Evolutionary conservation across 2,888 invertebrate genomes (phyloP).

Genomic region (Hololepta plana): DNA sequence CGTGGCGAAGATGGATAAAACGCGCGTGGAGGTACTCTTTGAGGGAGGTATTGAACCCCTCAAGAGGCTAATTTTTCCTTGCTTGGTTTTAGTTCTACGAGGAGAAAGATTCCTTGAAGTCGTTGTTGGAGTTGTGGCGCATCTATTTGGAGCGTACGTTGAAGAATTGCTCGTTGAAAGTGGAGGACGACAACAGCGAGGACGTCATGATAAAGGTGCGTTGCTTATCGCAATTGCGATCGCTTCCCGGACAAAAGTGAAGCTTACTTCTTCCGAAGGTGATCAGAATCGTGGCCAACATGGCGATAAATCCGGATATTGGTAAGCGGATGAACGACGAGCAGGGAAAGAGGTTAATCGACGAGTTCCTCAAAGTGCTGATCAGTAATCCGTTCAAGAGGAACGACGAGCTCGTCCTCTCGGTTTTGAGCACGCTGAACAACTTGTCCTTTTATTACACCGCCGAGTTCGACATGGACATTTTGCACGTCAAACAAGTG

Average conservation of each 20-base stretch:
- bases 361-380: conserved; percentile 26
- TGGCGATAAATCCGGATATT: conserved; percentile 60
- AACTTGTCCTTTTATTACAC: conserved; percentile 64
- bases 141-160: conserved; percentile 31
- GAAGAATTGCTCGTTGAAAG: conserved; percentile 22
- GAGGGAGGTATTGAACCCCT: too few species aligned
- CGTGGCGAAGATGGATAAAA: conserved; percentile 57
- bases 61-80: too few species aligned
- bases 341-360: conserved; percentile 23
- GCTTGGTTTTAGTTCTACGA: conserved; percentile 31
- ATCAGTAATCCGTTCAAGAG: conserved; percentile 31
- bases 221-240: neutral
- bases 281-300: conserved; percentile 69
- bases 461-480: conserved; percentile 24
- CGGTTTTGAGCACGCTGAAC: conserved; percentile 65
- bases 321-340: conserved; percentile 42
- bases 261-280: too few species aligned
- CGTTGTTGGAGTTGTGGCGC: conserved; percentile 31
- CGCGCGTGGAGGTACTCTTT: conserved; percentile 45
- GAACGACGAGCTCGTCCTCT: conserved; percentile 57
- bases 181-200: conserved; percentile 32
- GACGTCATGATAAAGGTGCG: conserved; percentile 50
- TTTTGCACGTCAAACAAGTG: conserved; percentile 30
- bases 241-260: neutral
- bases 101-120: conserved; percentile 35